phyloP scores from a whole-genome alignment of 2,797 vertebrate genomes.

The Labroides dimidiatus region DNA sequence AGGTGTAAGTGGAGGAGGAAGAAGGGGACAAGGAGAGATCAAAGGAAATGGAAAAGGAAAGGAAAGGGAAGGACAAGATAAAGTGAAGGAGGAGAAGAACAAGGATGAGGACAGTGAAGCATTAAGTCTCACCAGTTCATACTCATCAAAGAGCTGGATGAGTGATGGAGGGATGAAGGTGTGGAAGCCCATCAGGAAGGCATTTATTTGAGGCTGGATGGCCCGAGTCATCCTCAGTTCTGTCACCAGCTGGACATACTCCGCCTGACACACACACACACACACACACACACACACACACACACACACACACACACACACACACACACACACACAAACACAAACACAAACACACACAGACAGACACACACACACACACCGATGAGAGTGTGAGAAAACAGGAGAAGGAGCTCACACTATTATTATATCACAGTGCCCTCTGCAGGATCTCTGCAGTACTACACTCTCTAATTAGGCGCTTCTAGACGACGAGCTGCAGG shows the following conservation, averaged over 20 bases:
- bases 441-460: slow-evolving; percentile 30
- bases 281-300: neutral
- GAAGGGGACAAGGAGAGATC: neutral
- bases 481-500: slow-evolving; percentile 19
- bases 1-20: neutral
- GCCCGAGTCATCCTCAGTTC: slow-evolving; percentile 99
- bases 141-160: slow-evolving; percentile 98
- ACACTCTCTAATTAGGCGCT: slow-evolving; percentile 38
- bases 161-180: slow-evolving; percentile 97
- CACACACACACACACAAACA: slow-evolving; percentile 7
- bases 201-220: slow-evolving; percentile 98
- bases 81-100: neutral
- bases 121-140: slow-evolving; percentile 91
- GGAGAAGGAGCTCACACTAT: slow-evolving; percentile 3
- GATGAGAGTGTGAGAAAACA: slow-evolving; percentile 4
- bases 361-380: neutral
- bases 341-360: slow-evolving; percentile 13
- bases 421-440: slow-evolving; percentile 44
- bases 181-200: slow-evolving; percentile 97
- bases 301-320: slow-evolving; percentile 17
- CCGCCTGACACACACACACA: slow-evolving; percentile 82
- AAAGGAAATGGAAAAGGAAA: neutral
- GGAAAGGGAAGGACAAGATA: neutral
- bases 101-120: neutral
- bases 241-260: slow-evolving; percentile 98